These are phyloP conservation scores for Scaptomyza parva DNA, from an alignment of 2,888 invertebrate genomes.

Conservation along the genomic window DNA sequence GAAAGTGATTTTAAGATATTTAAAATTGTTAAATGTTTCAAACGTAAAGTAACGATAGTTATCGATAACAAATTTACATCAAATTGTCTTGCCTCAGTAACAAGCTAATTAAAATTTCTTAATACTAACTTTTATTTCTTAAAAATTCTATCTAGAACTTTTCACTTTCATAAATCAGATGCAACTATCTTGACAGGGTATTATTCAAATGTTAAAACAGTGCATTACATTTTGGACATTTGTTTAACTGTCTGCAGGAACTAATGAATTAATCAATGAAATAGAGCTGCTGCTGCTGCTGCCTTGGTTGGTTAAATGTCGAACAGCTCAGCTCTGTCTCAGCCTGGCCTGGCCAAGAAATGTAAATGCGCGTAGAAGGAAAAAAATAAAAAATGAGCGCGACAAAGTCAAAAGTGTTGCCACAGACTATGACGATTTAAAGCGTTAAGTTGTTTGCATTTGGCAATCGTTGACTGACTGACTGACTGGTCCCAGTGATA, in stretches of 20 bases:
- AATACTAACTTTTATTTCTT: too few species aligned
- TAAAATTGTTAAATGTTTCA: too few species aligned
- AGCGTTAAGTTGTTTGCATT: slow-evolving; percentile 31
- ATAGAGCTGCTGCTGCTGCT: slow-evolving; percentile 26
- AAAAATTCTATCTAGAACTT: too few species aligned
- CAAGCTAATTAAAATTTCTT: too few species aligned
- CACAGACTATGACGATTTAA: slow-evolving; percentile 31
- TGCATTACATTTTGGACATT: slow-evolving; percentile 21
- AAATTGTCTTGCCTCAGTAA: too few species aligned
- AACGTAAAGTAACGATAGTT: too few species aligned
- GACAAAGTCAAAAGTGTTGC: slow-evolving; percentile 49
- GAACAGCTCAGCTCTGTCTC: too few species aligned
- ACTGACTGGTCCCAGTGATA: slow-evolving; percentile 20
- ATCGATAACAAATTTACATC: too few species aligned
- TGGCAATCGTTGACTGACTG: slow-evolving; percentile 41
- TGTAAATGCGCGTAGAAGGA: slow-evolving; percentile 13
- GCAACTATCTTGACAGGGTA: slow-evolving; percentile 20
- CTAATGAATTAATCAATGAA: slow-evolving; percentile 66
- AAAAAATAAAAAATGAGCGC: slow-evolving; percentile 13
- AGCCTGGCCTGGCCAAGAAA: slow-evolving; percentile 38
- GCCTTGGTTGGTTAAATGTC: too few species aligned
- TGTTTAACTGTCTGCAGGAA: slow-evolving; percentile 20
- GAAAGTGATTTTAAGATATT: too few species aligned
- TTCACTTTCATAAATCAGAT: not conserved
- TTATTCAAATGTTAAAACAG: slow-evolving; percentile 16